phyloP scores from a whole-genome alignment of 2,797 vertebrate genomes.

The Eulemur coronatus region DNA sequence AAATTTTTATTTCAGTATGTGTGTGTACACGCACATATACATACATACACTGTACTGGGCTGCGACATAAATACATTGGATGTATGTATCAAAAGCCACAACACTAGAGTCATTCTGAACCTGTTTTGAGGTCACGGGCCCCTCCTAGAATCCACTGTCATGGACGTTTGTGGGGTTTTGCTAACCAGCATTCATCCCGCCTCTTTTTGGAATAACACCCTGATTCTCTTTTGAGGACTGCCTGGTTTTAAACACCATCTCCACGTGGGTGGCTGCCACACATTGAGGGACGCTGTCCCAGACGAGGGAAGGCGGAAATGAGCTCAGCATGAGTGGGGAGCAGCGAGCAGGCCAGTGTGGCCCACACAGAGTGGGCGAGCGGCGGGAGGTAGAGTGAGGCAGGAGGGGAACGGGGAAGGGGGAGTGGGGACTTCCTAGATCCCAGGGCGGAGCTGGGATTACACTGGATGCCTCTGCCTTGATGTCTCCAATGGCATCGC shows the following conservation, averaged over 20 bases:
- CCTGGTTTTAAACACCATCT: not conserved
- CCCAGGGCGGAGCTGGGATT: not conserved
- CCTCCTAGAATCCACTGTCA: not conserved
- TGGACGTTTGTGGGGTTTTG: not conserved
- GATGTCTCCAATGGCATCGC: not conserved
- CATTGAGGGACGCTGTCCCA: not conserved
- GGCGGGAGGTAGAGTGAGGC: not conserved
- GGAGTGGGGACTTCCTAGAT: not conserved
- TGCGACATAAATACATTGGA: not conserved
- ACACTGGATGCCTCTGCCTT: not conserved
- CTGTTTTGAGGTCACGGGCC: not conserved
- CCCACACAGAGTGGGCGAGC: too few relatives aligned
- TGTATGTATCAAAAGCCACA: not conserved
- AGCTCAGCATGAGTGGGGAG: not conserved
- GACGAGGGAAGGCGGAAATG: not conserved
- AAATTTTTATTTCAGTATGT: not conserved
- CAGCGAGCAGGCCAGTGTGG: not conserved
- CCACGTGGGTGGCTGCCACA: not conserved
- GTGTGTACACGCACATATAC: too few relatives aligned
- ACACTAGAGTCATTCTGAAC: not conserved
- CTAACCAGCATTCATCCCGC: not conserved
- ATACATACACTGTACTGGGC: not conserved
- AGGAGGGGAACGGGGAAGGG: not conserved
- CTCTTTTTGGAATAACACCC: not conserved
- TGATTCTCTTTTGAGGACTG: not conserved